These are phyloP conservation scores for Phragmatobia fuliginosa DNA, from an alignment of 2,888 invertebrate genomes.

Conservation along the genomic window DNA sequence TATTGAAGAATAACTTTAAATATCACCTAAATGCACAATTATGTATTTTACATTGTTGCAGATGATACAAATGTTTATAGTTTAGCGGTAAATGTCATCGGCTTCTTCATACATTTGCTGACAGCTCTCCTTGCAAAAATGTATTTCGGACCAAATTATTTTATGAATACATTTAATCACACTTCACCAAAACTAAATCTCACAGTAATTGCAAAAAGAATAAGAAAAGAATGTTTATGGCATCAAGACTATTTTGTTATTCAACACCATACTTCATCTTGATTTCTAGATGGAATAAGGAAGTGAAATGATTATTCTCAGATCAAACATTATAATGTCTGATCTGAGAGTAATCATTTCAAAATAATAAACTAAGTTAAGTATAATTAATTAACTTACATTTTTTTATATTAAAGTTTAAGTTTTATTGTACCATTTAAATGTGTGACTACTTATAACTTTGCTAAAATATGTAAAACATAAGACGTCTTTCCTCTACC, in stretches of 20 bases:
- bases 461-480: conserved; percentile 2
- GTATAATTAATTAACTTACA: no score
- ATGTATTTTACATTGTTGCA: no score
- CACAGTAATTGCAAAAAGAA: no score
- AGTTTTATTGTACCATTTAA: neutral
- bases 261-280: conserved; percentile 1
- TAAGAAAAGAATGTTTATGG: neutral
- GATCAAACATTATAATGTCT: neutral
- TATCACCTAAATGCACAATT: no score
- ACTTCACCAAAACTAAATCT: neutral
- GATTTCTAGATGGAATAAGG: conserved; percentile 12
- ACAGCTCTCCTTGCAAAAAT: neutral
- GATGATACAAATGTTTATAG: neutral
- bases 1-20: no score
- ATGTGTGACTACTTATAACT: neutral
- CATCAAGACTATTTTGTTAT: neutral
- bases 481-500: conserved; percentile 56
- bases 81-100: neutral
- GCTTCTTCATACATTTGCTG: neutral
- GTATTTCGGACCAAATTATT: neutral
- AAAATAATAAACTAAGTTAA: no score
- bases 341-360: no score
- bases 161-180: neutral
- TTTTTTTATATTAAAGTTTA: no score
- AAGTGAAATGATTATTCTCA: conserved; percentile 2